phyloP scores from a whole-genome alignment of 2,888 invertebrate genomes.

The Ormyrus rosae region DNA sequence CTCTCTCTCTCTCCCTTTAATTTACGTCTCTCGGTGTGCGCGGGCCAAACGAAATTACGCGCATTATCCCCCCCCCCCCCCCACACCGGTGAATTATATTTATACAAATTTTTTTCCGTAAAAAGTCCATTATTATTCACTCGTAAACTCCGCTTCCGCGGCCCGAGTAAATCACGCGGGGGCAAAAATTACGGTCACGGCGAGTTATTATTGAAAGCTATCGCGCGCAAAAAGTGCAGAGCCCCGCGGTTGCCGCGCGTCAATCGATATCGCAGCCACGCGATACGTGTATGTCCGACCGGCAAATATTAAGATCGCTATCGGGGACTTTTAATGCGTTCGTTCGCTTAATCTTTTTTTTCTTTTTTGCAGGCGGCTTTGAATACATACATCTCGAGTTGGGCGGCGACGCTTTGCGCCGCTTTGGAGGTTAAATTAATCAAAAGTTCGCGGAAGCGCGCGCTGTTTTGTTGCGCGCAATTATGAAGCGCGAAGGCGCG shows the following conservation, averaged over 20 bases:
- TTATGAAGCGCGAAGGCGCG: no score
- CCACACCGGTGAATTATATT: neutral
- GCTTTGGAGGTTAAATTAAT: neutral
- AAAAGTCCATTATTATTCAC: conserved; percentile 14
- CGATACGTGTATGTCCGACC: neutral
- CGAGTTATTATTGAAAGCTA: conserved; percentile 22
- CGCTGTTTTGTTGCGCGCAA: no score
- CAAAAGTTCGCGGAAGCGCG: no score
- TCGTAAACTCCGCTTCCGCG: conserved; percentile 16
- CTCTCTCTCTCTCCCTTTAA: conserved; percentile 1
- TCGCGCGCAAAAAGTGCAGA: neutral
- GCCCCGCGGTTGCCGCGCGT: neutral
- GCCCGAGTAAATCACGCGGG: conserved; percentile 14
- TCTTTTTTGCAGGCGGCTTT: neutral
- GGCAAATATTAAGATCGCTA: conserved; percentile 30
- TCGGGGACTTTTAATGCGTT: conserved; percentile 14
- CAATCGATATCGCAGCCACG: conserved; percentile 21
- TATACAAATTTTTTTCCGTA: neutral
- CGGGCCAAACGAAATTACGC: conserved; percentile 12
- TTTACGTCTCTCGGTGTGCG: conserved; percentile 1
- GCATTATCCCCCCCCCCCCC: neutral
- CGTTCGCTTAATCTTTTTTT: neutral
- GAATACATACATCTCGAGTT: no score
- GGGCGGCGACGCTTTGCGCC: no score
- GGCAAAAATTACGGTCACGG: conserved; percentile 1